Percentiles rank a stretch among this genome's conserved stretches.
phyloP scores from a whole-genome alignment of 2,797 vertebrate genomes.

The Squalus acanthias region DNA sequence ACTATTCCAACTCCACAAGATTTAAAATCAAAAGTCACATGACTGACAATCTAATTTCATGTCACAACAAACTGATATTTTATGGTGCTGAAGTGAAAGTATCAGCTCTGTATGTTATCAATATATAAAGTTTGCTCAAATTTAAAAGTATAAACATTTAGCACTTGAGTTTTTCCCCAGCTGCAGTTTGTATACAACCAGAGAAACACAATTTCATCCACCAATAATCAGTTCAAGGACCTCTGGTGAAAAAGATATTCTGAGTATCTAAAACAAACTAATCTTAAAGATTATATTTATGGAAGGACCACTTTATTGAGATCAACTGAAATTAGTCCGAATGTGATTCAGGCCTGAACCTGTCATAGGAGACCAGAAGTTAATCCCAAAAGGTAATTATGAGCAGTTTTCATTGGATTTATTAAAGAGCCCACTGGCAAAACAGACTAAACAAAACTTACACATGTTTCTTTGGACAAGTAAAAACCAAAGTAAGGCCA shows the following conservation, averaged over 20 bases:
- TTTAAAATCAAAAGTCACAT: neutral
- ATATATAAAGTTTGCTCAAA: neutral
- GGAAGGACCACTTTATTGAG: neutral
- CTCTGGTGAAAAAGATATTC: neutral
- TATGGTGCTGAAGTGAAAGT: neutral
- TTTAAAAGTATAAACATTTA: neutral
- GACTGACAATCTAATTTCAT: neutral
- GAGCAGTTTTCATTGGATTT: neutral
- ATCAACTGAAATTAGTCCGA: neutral
- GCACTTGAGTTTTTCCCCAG: neutral
- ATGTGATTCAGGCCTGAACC: neutral
- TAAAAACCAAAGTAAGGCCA: neutral
- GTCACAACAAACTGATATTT: neutral
- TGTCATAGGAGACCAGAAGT: neutral
- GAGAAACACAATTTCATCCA: neutral
- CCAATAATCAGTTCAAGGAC: neutral
- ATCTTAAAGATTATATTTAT: neutral
- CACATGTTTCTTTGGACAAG: neutral
- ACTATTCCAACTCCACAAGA: neutral
- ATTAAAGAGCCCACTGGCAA: neutral
- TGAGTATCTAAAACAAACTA: neutral
- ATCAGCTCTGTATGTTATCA: neutral
- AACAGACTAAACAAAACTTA: neutral
- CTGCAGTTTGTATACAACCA: neutral
- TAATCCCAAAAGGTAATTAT: constrained; percentile 2